These are phyloP conservation scores for Perizoma flavofasciatum DNA, from an alignment of 2,888 invertebrate species.

Conservation along the genomic window DNA sequence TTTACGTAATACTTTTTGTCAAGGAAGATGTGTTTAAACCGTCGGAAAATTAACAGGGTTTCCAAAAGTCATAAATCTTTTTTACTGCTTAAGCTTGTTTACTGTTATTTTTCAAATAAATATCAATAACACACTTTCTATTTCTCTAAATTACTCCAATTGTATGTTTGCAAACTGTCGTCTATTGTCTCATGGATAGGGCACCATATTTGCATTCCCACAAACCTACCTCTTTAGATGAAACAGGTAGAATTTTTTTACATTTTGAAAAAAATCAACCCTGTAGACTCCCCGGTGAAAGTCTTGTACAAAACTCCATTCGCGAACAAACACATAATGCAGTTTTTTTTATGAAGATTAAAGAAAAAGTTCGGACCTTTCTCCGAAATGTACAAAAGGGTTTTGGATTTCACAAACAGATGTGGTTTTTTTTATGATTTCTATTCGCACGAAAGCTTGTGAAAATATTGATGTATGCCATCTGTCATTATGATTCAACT, in stretches of 20 bases:
- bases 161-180: slow-evolving; percentile 13
- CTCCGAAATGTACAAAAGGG: slow-evolving; percentile 77
- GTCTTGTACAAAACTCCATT: slow-evolving; percentile 67
- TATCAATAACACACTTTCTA: too few species aligned
- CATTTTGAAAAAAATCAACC: slow-evolving; percentile 46
- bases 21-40: too few species aligned
- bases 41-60: too few species aligned
- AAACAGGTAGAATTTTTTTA: slow-evolving; percentile 49
- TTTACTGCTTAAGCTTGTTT: too few species aligned
- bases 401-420: slow-evolving; percentile 76
- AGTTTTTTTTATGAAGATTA: slow-evolving; percentile 61
- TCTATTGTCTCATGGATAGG: slow-evolving; percentile 35
- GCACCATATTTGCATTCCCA: slow-evolving; percentile 47
- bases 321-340: slow-evolving; percentile 61
- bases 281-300: slow-evolving; percentile 64
- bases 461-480: slow-evolving; percentile 31
- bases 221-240: slow-evolving; percentile 53
- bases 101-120: too few species aligned
- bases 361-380: slow-evolving; percentile 61
- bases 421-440: slow-evolving; percentile 49
- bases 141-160: slow-evolving; percentile 8
- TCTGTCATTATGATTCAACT: slow-evolving; percentile 34
- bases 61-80: too few species aligned
- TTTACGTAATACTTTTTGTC: too few species aligned
- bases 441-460: slow-evolving; percentile 25